Conservation (phyloP, 2,888 invertebrate genomes). For the Melanchra persicariae region DNA sequence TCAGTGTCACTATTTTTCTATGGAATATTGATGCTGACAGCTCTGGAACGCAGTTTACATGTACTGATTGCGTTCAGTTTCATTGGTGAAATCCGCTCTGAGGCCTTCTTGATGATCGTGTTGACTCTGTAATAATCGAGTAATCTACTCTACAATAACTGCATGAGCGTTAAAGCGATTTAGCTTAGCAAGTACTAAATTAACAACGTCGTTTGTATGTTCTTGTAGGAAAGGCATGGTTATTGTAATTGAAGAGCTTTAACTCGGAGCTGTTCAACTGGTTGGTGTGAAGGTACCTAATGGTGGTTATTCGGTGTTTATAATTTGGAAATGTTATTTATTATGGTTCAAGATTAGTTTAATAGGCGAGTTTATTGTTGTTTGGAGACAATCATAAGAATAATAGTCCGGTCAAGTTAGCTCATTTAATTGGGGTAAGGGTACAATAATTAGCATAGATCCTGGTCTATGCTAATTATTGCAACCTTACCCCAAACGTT, state of each 20-base stretch:
- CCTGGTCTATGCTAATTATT: no score
- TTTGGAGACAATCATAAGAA: no score
- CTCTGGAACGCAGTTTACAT: no score
- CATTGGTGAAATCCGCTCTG: no score
- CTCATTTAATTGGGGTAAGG: no score
- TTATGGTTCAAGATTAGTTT: not conserved
- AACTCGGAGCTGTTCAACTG: conserved; percentile 11
- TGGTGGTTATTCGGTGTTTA: not conserved
- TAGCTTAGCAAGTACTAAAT: not conserved
- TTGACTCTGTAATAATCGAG: conserved; percentile 13
- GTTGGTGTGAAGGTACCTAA: not conserved
- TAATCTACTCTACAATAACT: conserved; percentile 5
- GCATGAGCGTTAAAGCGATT: conserved; percentile 5
- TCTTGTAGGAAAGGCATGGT: conserved; percentile 2
- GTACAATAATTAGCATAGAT: no score
- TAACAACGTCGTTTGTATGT: conserved; percentile 18
- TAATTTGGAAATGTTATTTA: conserved; percentile 14
- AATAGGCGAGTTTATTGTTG: not conserved
- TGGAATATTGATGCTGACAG: no score
- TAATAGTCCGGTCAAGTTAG: no score
- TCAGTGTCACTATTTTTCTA: no score
- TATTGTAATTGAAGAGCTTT: conserved; percentile 27
- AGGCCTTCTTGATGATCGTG: not conserved
- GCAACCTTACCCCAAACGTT: no score
- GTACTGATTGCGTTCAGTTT: no score